Evolutionary conservation across 2,113 vertebrate species (phyloP).

Genomic region (Rhinogobius similis): DNA sequence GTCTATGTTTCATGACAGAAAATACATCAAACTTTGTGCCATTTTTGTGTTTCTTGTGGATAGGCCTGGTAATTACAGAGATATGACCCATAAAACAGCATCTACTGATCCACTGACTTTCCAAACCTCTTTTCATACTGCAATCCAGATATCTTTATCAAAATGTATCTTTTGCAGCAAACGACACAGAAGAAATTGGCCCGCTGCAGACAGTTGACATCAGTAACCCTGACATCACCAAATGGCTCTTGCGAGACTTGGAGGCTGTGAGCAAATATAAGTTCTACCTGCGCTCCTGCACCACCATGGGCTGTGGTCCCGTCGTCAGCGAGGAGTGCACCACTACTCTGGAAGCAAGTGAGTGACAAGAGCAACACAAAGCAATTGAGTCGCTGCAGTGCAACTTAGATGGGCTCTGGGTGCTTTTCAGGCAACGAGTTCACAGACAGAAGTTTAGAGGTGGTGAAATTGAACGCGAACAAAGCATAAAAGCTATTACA

Average conservation of each 20-base stretch:
- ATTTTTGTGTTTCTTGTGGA: no score
- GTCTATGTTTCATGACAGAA: no score
- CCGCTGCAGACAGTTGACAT: slow-evolving; percentile 79
- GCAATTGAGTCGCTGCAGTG: neutral
- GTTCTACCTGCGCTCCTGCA: slow-evolving; percentile 90
- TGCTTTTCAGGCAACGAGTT: slow-evolving; percentile 7
- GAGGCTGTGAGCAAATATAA: slow-evolving; percentile 88
- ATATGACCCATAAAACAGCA: neutral
- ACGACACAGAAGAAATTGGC: slow-evolving; percentile 85
- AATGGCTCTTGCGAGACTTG: slow-evolving; percentile 82
- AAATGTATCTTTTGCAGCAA: slow-evolving; percentile 77
- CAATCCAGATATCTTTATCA: neutral
- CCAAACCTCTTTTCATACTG: neutral
- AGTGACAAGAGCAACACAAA: slow-evolving; percentile 62
- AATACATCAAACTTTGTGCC: no score
- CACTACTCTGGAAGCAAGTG: slow-evolving; percentile 86
- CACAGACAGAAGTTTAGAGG: slow-evolving; percentile 6
- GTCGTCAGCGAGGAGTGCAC: slow-evolving; percentile 84
- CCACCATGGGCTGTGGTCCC: slow-evolving; percentile 86
- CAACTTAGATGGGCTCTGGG: neutral
- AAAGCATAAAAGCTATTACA: slow-evolving; percentile 21
- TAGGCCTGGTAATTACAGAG: no score
- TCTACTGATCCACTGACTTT: neutral
- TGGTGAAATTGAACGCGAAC: slow-evolving; percentile 9
- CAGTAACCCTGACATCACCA: slow-evolving; percentile 74